Evolutionary conservation across 1,140 invertebrate genomes (phyloP), one percentile per base, ranked within the genome.

Genomic region (Lepidurus arcticus): DNA sequence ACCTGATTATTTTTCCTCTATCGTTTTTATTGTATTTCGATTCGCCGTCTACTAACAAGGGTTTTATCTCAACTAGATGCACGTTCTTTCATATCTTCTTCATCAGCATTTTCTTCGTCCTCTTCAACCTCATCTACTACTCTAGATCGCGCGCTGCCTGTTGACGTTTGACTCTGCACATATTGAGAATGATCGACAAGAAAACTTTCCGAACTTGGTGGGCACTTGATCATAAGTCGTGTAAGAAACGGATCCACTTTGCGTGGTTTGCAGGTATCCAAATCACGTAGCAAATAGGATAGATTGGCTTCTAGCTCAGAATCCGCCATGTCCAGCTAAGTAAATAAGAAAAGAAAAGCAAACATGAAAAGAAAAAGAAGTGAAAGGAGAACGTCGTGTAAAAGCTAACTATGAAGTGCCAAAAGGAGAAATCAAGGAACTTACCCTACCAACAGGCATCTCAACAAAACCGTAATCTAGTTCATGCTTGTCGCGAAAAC

Each of bases 221-320:
- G 85, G 82, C 88, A 89, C 53, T 82, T 82, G 87, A 83, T 13
- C 85, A 81, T 81, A 86, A 87, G 81, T 86, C 88, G 89, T 21
- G 87, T 88, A 76, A 94, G 90, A 82, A 93, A 93, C 34, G 85
- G 81, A 9, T 89, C 90, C 76, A 88, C 85, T 73, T 88, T 85
- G 82, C 89, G 91, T 10, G 91, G 91, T 80, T 88, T 87, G 73
- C 85, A 85, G 2, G 80, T 81, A 80, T 91, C 84, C 74, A 93
- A 81, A 84, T 92, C 89, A 79, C 88, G 85, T 24, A 94, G 78
- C 75, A 93, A 79, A 0, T 85, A 83, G 73, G 82, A 82, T 81
- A 94, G 88, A 83, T 95, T 95, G 80, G 90, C 90, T 82, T 91
- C 90, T 73, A 94, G 85, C 53, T 91, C 85, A 79, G 89, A 85